A percentile compares a stretch with the other conserved stretches of the same genome.
These are phyloP conservation scores for Erethizon dorsatum DNA, from an alignment of 2,797 vertebrate genomes.

Conservation along the genomic window DNA sequence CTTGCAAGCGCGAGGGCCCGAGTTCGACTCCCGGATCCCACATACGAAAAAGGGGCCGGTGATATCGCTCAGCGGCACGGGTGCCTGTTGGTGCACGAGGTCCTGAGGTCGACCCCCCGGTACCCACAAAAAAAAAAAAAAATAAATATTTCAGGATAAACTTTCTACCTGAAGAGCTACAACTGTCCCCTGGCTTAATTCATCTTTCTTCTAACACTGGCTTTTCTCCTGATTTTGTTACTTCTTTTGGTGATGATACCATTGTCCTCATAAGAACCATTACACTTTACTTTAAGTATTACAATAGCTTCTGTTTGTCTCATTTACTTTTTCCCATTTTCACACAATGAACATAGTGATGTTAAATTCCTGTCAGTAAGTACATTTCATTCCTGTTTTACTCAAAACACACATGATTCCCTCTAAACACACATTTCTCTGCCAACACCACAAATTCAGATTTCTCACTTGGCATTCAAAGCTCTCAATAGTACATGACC, in stretches of 20 bases:
- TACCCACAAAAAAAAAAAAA: too few species aligned
- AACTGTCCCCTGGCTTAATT: background rate
- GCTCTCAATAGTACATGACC: background rate
- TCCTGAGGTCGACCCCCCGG: too few species aligned
- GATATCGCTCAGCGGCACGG: too few species aligned
- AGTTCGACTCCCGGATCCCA: too few species aligned
- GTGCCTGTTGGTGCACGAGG: too few species aligned
- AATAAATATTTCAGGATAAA: constrained; percentile 7
- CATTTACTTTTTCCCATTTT: background rate
- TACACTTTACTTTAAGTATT: background rate
- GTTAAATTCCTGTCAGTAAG: background rate
- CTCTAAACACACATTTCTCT: background rate
- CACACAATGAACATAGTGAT: background rate
- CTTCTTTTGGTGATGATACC: background rate
- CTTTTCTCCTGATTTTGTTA: background rate
- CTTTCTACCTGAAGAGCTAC: background rate
- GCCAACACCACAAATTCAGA: background rate
- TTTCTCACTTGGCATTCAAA: background rate
- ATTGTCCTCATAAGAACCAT: background rate
- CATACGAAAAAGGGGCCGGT: too few species aligned
- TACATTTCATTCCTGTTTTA: background rate
- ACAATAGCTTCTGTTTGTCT: background rate
- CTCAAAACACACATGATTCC: background rate
- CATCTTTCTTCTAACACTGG: background rate
- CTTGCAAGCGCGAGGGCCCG: too few species aligned